Evolutionary conservation across 2,888 invertebrate species (phyloP).

Genomic region (Drosophila longiperda): DNA sequence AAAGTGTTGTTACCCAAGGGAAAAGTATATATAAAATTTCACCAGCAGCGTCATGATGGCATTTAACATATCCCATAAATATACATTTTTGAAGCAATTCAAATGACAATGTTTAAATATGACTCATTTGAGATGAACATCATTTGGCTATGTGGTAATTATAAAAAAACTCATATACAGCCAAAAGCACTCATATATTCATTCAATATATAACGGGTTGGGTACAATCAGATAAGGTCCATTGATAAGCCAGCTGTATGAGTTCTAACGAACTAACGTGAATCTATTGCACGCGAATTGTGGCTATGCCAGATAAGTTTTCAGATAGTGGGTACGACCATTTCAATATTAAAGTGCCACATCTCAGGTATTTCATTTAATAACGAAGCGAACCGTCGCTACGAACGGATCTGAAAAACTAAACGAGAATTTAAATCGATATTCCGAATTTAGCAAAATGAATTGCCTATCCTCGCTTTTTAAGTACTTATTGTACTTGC

Average conservation of each 20-base stretch:
- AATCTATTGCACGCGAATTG: constrained; percentile 27
- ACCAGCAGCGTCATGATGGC: not conserved
- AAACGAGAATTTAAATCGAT: constrained; percentile 8
- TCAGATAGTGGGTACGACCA: constrained; percentile 27
- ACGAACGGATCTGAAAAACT: constrained; percentile 42
- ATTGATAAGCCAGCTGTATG: constrained; percentile 48
- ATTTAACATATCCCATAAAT: not conserved
- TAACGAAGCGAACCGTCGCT: constrained; percentile 40
- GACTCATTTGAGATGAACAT: constrained; percentile 36
- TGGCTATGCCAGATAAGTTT: constrained; percentile 41
- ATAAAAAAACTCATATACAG: constrained; percentile 15
- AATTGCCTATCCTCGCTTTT: constrained; percentile 79
- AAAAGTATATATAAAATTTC: constrained; percentile 15
- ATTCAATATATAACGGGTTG: constrained; percentile 1
- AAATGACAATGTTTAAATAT: constrained; percentile 3
- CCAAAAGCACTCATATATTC: constrained; percentile 13
- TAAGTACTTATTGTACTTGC: constrained; percentile 82
- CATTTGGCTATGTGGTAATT: not conserved
- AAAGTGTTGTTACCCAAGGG: no score
- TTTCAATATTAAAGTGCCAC: constrained; percentile 60
- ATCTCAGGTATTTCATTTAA: constrained; percentile 34
- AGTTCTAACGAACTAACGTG: constrained; percentile 3
- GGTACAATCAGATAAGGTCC: constrained; percentile 56
- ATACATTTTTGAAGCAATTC: not conserved
- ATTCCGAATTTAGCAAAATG: constrained; percentile 65